These are phyloP conservation scores for Parochlus steinenii DNA, from an alignment of 2,888 invertebrate genomes.

Conservation along the genomic window DNA sequence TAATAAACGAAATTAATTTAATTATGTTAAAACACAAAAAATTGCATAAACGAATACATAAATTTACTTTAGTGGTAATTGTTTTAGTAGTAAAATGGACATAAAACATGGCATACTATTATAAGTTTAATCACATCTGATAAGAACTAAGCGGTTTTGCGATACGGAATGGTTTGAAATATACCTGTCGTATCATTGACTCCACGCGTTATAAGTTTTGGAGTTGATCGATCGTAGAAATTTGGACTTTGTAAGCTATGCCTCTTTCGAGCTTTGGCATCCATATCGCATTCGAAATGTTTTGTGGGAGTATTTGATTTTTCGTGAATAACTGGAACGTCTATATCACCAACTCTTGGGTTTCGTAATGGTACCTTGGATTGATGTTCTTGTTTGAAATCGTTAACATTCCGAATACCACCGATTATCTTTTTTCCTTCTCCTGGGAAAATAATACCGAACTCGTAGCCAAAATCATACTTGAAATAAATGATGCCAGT, in stretches of 20 bases:
- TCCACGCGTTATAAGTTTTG: too few relatives aligned
- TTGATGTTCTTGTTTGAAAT: constrained; percentile 24
- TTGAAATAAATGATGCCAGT: constrained; percentile 65
- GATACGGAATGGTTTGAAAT: constrained; percentile 37
- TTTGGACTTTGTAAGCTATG: constrained; percentile 28
- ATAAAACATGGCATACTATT: too few relatives aligned
- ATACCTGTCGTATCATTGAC: too few relatives aligned
- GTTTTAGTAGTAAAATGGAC: too few relatives aligned
- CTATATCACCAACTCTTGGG: constrained; percentile 35
- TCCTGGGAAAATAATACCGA: constrained; percentile 53
- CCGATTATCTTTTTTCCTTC: constrained; percentile 37
- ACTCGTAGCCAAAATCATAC: constrained; percentile 67
- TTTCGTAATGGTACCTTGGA: constrained; percentile 13
- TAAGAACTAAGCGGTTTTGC: constrained; percentile 1
- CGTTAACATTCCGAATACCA: constrained; percentile 17
- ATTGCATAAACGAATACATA: constrained; percentile 6
- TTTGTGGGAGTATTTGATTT: constrained; percentile 33
- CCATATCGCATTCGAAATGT: constrained; percentile 42
- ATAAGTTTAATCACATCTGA: too few relatives aligned
- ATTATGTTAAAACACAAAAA: not conserved
- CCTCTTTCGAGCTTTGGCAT: constrained; percentile 27
- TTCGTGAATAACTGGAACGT: constrained; percentile 51
- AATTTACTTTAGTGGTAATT: too few relatives aligned
- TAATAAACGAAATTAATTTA: constrained; percentile 6
- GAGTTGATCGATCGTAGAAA: constrained; percentile 25